phyloP scores from a whole-genome alignment of 2,888 invertebrate genomes.

The Gnatocerus cornutus region DNA sequence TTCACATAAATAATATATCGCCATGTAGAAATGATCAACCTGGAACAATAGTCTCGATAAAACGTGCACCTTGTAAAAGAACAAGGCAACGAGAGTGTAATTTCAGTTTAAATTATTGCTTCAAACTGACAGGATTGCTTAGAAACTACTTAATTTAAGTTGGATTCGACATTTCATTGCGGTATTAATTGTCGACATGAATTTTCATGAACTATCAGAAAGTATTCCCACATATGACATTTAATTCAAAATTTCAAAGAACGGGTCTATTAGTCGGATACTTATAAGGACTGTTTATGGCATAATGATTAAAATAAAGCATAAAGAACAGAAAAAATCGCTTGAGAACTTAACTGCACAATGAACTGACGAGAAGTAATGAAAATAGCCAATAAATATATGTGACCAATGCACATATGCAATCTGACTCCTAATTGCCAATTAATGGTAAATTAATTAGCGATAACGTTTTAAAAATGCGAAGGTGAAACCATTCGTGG shows the following conservation, averaged over 20 bases:
- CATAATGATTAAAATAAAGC: no score
- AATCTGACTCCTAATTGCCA: no score
- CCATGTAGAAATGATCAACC: constrained; percentile 8
- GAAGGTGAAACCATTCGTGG: no score
- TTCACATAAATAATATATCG: constrained; percentile 15
- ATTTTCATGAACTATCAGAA: constrained; percentile 1
- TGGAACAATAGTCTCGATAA: constrained; percentile 17
- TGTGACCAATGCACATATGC: no score
- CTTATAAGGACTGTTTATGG: background rate
- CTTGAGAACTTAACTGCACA: no score
- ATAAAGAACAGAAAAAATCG: no score
- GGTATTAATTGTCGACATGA: background rate
- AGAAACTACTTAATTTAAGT: constrained; percentile 11
- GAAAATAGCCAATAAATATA: no score
- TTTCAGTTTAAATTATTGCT: constrained; percentile 11
- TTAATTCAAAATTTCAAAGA: constrained; percentile 2
- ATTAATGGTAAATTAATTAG: no score
- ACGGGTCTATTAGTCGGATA: background rate
- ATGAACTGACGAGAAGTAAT: no score
- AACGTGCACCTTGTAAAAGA: constrained; percentile 12
- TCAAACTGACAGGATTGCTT: constrained; percentile 9
- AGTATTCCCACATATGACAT: constrained; percentile 1
- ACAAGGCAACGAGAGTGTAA: constrained; percentile 6
- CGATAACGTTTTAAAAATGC: no score
- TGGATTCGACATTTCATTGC: constrained; percentile 1